Percentiles rank a stretch among this genome's conserved stretches.
These are phyloP conservation scores for Drosophila dunni DNA, from an alignment of 1,140 invertebrate genomes.

Conservation along the genomic window DNA sequence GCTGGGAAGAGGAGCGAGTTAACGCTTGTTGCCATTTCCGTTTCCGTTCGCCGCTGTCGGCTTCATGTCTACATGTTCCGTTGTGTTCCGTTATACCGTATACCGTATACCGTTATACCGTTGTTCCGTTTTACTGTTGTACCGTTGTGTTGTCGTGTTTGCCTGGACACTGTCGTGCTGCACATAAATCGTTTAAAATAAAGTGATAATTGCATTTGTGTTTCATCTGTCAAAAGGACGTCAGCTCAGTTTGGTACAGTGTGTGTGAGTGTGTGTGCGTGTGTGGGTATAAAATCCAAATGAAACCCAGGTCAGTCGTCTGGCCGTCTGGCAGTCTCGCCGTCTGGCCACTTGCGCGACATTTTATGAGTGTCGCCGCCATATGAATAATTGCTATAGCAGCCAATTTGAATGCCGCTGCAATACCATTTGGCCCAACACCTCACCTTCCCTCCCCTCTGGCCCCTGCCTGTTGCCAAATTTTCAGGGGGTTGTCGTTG, in stretches of 20 bases:
- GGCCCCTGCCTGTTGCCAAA: background rate
- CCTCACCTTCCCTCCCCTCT: constrained; percentile 13
- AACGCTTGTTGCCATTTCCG: constrained; percentile 80
- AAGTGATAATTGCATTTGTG: constrained; percentile 83
- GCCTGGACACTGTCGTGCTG: constrained; percentile 56
- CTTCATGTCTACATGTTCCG: constrained; percentile 72
- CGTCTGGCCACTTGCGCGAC: constrained; percentile 59
- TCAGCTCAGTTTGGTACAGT: constrained; percentile 45
- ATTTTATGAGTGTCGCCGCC: constrained; percentile 82
- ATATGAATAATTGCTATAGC: constrained; percentile 82
- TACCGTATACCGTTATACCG: too few relatives aligned
- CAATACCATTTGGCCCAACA: constrained; percentile 10
- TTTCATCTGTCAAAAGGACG: constrained; percentile 79
- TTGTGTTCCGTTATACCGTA: constrained; percentile 28
- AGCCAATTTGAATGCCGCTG: constrained; percentile 77
- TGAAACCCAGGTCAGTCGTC: constrained; percentile 16
- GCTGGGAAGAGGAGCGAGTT: background rate
- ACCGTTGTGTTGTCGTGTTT: constrained; percentile 41
- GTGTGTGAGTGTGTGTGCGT: constrained; percentile 18
- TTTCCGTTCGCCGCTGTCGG: constrained; percentile 73
- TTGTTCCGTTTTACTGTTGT: too few relatives aligned
- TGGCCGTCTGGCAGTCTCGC: constrained; percentile 8
- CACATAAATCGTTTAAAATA: constrained; percentile 84
- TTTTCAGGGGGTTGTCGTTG: constrained; percentile 62
- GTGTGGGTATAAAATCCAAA: constrained; percentile 15